Evolutionary conservation across 2,888 invertebrate genomes (phyloP).

Genomic region (Chrysopilus asiliformis): DNA sequence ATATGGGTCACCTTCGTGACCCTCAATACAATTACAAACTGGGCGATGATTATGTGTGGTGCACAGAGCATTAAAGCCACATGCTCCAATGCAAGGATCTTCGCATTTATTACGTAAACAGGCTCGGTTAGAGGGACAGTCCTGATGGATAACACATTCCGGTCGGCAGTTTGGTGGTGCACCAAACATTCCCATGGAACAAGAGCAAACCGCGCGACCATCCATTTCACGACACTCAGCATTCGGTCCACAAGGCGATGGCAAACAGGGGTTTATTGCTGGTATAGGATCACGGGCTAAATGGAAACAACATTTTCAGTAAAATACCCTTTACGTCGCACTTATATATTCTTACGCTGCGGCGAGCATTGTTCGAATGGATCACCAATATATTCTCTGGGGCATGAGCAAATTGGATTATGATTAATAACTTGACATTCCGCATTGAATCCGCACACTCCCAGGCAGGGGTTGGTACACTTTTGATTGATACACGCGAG

Average conservation of each 20-base stretch:
- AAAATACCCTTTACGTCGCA: no score
- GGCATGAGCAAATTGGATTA: conserved; percentile 66
- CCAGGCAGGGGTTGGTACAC: conserved; percentile 63
- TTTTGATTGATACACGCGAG: conserved; percentile 65
- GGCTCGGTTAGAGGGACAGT: conserved; percentile 56
- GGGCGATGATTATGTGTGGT: conserved; percentile 57
- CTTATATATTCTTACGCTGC: conserved; percentile 25
- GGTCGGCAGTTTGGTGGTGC: conserved; percentile 67
- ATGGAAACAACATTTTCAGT: no score
- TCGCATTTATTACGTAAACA: conserved; percentile 59
- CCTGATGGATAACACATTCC: conserved; percentile 58
- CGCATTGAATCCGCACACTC: conserved; percentile 63
- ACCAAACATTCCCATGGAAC: conserved; percentile 58
- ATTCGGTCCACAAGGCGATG: conserved; percentile 65
- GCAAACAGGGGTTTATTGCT: conserved; percentile 48
- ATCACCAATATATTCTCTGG: conserved; percentile 55
- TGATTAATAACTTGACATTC: conserved; percentile 67
- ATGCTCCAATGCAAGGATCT: conserved; percentile 62
- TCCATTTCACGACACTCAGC: conserved; percentile 56
- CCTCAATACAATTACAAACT: conserved; percentile 55
- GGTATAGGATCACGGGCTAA: conserved; percentile 36
- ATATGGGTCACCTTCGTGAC: conserved; percentile 67
- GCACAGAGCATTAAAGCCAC: conserved; percentile 59
- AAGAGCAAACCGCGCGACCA: conserved; percentile 59
- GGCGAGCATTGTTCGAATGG: conserved; percentile 55